Conservation (phyloP, 2,113 vertebrate genomes). For the Mystacornis crossleyi region DNA sequence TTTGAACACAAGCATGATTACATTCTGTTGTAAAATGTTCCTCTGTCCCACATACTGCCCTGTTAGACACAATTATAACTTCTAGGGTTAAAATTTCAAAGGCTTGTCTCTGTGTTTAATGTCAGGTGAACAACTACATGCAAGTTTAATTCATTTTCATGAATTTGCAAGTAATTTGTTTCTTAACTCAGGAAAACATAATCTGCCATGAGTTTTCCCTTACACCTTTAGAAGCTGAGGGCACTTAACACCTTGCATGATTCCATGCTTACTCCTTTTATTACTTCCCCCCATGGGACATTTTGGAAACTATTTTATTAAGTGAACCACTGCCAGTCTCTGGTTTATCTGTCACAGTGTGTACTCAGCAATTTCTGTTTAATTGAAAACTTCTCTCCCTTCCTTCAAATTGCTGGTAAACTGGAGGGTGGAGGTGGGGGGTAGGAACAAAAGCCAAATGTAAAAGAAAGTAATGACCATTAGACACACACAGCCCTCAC, state of each 20-base stretch:
- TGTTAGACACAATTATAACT: neutral
- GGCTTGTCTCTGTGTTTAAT: neutral
- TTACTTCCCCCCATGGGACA: neutral
- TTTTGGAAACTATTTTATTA: neutral
- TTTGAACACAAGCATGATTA: neutral
- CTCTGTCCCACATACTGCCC: neutral
- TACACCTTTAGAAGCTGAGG: constrained; percentile 1
- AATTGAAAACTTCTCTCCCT: neutral
- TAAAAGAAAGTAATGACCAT: neutral
- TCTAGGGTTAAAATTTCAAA: neutral
- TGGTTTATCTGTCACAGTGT: neutral
- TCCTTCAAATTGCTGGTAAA: neutral
- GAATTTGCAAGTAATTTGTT: neutral
- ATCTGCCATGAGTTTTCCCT: neutral
- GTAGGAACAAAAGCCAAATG: neutral
- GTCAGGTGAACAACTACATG: neutral
- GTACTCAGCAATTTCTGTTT: neutral
- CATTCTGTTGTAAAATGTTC: neutral
- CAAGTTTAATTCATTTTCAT: no score
- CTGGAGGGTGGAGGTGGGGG: rapidly evolving
- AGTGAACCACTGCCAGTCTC: neutral
- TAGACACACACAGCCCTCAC: neutral
- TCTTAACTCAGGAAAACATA: neutral
- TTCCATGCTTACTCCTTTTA: neutral
- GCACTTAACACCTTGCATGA: constrained; percentile 28